Evolutionary conservation across 2,113 vertebrate genomes (phyloP), one percentile per base, ranked within the genome.

Genomic region (Pluvianellus socialis): DNA sequence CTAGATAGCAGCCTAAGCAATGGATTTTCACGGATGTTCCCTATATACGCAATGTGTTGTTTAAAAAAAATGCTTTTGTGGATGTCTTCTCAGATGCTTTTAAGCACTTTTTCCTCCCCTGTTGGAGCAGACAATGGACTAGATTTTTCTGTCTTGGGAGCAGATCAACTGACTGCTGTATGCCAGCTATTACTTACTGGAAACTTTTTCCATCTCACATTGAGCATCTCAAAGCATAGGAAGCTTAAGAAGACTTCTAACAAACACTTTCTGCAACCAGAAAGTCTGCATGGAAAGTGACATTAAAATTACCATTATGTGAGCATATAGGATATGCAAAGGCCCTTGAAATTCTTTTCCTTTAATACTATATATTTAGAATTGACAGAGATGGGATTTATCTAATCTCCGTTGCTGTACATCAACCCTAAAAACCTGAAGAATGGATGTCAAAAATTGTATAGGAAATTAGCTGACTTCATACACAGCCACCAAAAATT

Each of bases 201-300:
- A 95, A 92, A 92, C 27, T 44, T 94, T 42, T 95, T 92, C 73
- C 83, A 81, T 81, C 38, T 93, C 53, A 56, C 33, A 75, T 6
- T 58, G 44, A 93, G 79, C 56, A 92, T 71, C 35, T 74, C 42
- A 44, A 59, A 86, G 75, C 83, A 67, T 44, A 84, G 15, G 44
- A 96, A 81, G 44, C 32, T 75, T 68, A 91, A 81, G 8, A 80
- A 28, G 23, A 74, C 23, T 86, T 86, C 59, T 81, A 83, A 86
- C 40, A 94, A 96, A 73, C 45, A 73, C 4, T 77, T 86, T 68
- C 28, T 83, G 23, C 74, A 88, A 59, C 12, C 44, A 80, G 47
- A 66, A 93, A 80, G 27, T 72, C 66, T 82, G 27, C 53, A 70
- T 44, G 9, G 21, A 72, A 88, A 75, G 20, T 55, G 32, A 40